Evolutionary conservation across 2,797 vertebrate species (phyloP), one percentile per base, ranked within the genome.

Genomic region (Acanthurus lineatus): DNA sequence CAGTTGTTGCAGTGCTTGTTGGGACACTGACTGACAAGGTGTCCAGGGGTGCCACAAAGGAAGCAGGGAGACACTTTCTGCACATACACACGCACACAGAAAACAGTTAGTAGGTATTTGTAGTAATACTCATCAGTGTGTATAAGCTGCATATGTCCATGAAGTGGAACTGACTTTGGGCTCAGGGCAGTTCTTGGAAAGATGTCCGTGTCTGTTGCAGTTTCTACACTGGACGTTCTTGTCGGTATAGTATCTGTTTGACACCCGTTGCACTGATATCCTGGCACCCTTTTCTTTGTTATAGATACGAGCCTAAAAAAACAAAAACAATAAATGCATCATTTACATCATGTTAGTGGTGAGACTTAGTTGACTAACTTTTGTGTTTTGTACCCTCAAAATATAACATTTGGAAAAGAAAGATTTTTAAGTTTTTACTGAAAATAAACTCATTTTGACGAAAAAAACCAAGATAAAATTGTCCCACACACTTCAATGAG

Each of bases 101-200:
- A 67, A 9, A 70, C n/a, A 57, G 66, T 73, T 84, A 60, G 52
- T 49, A 38, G 11, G n/a, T 59, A 61, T 25, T 52, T 1, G 2
- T 51, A 40, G 22, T 47, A 59, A 25, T 73, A 69, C 42, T 70
- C 59, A 72, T 76, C 15, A 59, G n/a, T 28, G 32, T 70, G 40
- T 49, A 66, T 28, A 56, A 69, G 32, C 8, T 57, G 65, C 56
- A 45, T 10, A 20, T 63, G 56, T 20, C 42, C 14, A 63, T 20
- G 5, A 44, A 67, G 42, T 9, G 14, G 57, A 68, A 74, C 81
- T 88, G 92, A 98, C 98, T 95, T 95, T 96, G 53, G 96, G 94
- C 45, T 90, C 72, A 0, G 95, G 95, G 52, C 98, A 99, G 93
- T 95, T 98, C 94, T 97, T 98, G 79, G 97, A 98, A 47, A 99